Evolutionary conservation across 2,888 invertebrate genomes (phyloP).

Genomic region (Aspidiotus rigidus): DNA sequence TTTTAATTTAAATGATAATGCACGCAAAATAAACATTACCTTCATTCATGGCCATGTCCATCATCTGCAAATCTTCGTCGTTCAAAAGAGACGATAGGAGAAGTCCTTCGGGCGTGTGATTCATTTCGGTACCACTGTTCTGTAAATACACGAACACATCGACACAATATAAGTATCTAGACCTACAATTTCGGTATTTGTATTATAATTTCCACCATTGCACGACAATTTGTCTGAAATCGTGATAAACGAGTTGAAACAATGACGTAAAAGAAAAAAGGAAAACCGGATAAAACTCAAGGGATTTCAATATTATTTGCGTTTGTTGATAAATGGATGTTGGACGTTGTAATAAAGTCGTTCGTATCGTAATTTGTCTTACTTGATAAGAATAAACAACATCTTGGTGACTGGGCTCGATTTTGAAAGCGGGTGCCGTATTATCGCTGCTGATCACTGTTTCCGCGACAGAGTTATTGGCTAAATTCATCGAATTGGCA

Average conservation of each 20-base stretch:
- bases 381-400: constrained; percentile 31
- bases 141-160: constrained; percentile 17
- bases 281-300: constrained; percentile 14
- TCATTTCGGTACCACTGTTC: constrained; percentile 27
- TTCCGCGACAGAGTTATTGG: constrained; percentile 27
- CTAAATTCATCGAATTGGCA: constrained; percentile 31
- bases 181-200: neutral
- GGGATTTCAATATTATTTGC: neutral
- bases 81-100: constrained; percentile 71
- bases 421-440: constrained; percentile 22
- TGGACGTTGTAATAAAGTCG: neutral
- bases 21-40: constrained; percentile 26
- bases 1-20: constrained; percentile 9
- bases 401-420: constrained; percentile 25
- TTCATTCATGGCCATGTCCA: constrained; percentile 64
- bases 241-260: constrained; percentile 11
- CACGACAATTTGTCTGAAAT: neutral
- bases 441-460: constrained; percentile 19
- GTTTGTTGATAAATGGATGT: neutral
- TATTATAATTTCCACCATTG: neutral
- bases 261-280: constrained; percentile 6
- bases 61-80: constrained; percentile 78
- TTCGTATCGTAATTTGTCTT: constrained; percentile 6
- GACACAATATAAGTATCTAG: constrained; percentile 1
- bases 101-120: constrained; percentile 31